Evolutionary conservation across 37 sponge, comb jelly and placozoan genomes (phyloP).

Genomic region (Cladorhizidae sp.): DNA sequence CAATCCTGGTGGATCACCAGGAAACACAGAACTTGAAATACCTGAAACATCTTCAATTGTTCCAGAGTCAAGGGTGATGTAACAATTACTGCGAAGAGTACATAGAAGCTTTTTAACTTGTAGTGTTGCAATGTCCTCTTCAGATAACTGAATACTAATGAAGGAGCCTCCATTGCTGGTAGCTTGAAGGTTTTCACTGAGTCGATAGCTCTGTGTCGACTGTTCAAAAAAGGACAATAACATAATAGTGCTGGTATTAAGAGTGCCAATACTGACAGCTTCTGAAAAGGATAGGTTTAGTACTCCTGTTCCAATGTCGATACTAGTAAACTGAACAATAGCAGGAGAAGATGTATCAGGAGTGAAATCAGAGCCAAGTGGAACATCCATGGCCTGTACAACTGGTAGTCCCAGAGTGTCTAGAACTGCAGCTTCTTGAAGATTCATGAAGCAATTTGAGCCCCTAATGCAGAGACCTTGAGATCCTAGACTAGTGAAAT

Average conservation of each 20-base stretch:
- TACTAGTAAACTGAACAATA: slow-evolving; percentile 45
- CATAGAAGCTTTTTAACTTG: slow-evolving; percentile 62
- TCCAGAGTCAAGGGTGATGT: slow-evolving; percentile 55
- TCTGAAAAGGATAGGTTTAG: slow-evolving; percentile 81
- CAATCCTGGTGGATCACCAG: slow-evolving; percentile 41
- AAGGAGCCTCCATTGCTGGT: slow-evolving; percentile 35
- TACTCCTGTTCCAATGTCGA: slow-evolving; percentile 68
- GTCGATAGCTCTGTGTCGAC: slow-evolving; percentile 11
- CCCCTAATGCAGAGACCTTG: slow-evolving; percentile 40
- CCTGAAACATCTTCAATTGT: slow-evolving; percentile 63
- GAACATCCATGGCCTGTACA: background rate
- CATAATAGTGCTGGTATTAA: slow-evolving; percentile 58
- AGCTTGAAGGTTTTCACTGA: slow-evolving; percentile 30
- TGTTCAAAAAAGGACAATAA: slow-evolving; percentile 75
- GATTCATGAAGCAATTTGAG: slow-evolving; percentile 44
- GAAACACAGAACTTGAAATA: slow-evolving; percentile 37
- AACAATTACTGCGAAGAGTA: slow-evolving; percentile 77
- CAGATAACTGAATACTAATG: slow-evolving; percentile 58
- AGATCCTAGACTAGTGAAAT: slow-evolving; percentile 53
- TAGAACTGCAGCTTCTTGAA: slow-evolving; percentile 44
- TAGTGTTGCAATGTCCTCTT: slow-evolving; percentile 64
- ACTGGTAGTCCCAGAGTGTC: slow-evolving; percentile 64
- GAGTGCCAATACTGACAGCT: slow-evolving; percentile 42
- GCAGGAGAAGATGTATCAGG: slow-evolving; percentile 59
- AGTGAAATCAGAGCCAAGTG: slow-evolving; percentile 21